Conservation (phyloP, 2,113 vertebrate species). For the Sorex fumeus region DNA sequence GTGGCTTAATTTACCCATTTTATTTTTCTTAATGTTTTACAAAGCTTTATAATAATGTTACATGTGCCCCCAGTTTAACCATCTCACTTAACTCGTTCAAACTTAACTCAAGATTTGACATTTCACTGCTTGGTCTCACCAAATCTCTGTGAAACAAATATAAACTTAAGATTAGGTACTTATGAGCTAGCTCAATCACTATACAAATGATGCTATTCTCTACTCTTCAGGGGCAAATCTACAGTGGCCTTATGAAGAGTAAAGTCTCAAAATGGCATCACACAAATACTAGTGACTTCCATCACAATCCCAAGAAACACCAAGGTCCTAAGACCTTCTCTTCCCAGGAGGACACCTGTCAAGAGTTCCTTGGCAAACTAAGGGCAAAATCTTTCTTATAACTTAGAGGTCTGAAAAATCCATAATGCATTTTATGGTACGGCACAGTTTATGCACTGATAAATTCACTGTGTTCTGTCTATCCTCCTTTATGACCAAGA, state of each 20-base stretch:
- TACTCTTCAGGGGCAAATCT: not conserved
- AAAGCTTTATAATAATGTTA: conserved; percentile 12
- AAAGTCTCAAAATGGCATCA: conserved; percentile 30
- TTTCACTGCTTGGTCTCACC: conserved; percentile 32
- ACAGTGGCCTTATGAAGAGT: not conserved
- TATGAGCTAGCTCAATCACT: not conserved
- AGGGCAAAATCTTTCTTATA: not conserved
- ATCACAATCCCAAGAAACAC: not conserved
- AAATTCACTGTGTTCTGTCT: not conserved
- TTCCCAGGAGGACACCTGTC: not conserved
- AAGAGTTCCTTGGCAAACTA: conserved; percentile 12
- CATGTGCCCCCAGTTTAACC: not conserved
- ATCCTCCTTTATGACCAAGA: conserved; percentile 16
- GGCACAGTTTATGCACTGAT: not conserved
- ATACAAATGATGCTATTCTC: not conserved
- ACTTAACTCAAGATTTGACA: not conserved
- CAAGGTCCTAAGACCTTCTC: not conserved
- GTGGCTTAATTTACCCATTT: not conserved
- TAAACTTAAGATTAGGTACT: not conserved
- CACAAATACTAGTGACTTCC: not conserved
- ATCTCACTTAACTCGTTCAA: not conserved
- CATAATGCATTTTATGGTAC: not conserved
- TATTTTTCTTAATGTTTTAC: conserved; percentile 44
- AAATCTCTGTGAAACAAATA: conserved; percentile 17
- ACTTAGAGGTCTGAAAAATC: conserved; percentile 38